Evolutionary conservation across 2,113 vertebrate genomes (phyloP).

Genomic region (Amphiprion percula): DNA sequence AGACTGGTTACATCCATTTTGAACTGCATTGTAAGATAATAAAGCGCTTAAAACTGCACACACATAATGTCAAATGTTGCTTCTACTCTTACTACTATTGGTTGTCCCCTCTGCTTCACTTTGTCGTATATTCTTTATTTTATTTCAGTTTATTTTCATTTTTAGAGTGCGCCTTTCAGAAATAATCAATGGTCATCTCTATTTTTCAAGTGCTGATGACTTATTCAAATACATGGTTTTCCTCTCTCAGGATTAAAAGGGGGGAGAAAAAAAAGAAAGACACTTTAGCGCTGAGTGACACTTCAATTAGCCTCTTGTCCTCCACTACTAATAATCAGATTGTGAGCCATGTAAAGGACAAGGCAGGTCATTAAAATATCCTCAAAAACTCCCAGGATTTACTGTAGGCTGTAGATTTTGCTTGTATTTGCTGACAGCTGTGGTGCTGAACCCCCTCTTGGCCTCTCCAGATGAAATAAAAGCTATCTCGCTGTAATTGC

Average conservation of each 20-base stretch:
- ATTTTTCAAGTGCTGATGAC: slow-evolving; percentile 61
- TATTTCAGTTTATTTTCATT: slow-evolving; percentile 19
- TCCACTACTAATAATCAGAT: slow-evolving; percentile 82
- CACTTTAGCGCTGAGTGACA: slow-evolving; percentile 81
- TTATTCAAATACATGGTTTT: slow-evolving; percentile 75
- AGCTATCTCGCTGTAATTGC: slow-evolving; percentile 72
- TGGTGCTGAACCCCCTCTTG: slow-evolving; percentile 9
- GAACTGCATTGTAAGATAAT: neutral
- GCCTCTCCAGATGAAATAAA: slow-evolving; percentile 66
- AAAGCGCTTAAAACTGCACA: neutral
- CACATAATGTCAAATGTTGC: neutral
- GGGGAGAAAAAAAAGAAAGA: slow-evolving; percentile 32
- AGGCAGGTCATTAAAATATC: slow-evolving; percentile 81
- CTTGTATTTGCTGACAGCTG: slow-evolving; percentile 67
- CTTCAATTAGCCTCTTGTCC: slow-evolving; percentile 84
- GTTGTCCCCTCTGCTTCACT: neutral
- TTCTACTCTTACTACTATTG: neutral
- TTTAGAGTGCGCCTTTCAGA: slow-evolving; percentile 46
- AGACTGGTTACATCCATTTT: neutral
- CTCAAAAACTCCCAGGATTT: slow-evolving; percentile 69
- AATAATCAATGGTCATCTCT: slow-evolving; percentile 69
- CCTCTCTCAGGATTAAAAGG: slow-evolving; percentile 51
- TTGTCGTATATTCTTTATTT: neutral
- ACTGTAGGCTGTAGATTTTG: slow-evolving; percentile 64
- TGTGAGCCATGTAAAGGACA: slow-evolving; percentile 73